Evolutionary conservation across 1,140 invertebrate species (phyloP).

Genomic region (Hypsibius dujardini): DNA sequence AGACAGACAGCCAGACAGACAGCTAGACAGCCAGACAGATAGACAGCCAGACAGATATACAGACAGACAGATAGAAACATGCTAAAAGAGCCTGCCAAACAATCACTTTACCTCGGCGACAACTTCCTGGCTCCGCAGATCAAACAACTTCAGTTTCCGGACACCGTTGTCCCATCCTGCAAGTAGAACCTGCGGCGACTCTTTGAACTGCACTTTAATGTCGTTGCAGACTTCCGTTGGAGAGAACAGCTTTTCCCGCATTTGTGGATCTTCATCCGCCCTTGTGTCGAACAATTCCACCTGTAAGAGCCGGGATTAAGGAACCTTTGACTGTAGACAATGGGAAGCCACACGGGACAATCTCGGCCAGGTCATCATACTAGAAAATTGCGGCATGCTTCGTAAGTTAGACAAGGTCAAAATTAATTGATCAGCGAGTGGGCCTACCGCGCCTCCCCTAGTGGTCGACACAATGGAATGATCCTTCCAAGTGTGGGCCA

Average conservation of each 20-base stretch:
- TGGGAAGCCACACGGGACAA: not conserved
- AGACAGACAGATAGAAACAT: too few relatives aligned
- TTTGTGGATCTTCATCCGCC: not conserved
- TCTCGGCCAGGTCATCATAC: not conserved
- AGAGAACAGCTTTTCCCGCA: not conserved
- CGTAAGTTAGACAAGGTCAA: not conserved
- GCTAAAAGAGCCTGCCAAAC: too few relatives aligned
- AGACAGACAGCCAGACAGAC: too few relatives aligned
- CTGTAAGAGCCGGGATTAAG: not conserved
- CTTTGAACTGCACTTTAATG: not conserved
- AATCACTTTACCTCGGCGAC: not conserved
- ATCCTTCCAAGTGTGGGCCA: not conserved
- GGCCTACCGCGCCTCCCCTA: not conserved
- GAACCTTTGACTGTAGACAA: not conserved
- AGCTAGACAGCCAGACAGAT: too few relatives aligned
- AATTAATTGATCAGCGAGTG: too few relatives aligned
- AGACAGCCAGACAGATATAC: too few relatives aligned
- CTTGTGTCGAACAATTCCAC: not conserved
- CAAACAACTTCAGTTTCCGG: not conserved
- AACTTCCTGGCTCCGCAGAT: not conserved
- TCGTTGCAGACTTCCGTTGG: constrained; percentile 8
- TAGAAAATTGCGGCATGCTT: not conserved
- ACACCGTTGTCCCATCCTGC: constrained; percentile 14
- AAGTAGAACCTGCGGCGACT: not conserved
- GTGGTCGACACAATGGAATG: not conserved